phyloP scores from a whole-genome alignment of 2,888 invertebrate genomes.

The Eucera pruinosa region DNA sequence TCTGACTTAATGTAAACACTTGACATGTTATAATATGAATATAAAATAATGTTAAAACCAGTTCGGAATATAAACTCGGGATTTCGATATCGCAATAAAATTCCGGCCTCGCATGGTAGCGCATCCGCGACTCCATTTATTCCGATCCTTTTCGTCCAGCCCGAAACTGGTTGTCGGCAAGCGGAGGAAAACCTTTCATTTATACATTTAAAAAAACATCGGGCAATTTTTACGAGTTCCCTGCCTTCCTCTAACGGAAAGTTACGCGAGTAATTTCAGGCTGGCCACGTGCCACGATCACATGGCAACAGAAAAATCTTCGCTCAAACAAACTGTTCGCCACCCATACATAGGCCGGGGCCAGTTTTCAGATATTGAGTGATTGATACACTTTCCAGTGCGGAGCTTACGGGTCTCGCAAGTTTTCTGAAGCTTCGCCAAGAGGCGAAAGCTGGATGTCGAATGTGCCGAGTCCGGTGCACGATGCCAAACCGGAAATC shows the following conservation, averaged over 20 bases:
- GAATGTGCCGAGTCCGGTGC: constrained; percentile 67
- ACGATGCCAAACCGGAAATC: constrained; percentile 79
- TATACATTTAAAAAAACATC: constrained; percentile 21
- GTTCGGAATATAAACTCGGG: too few species aligned
- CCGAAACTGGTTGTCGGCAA: neutral
- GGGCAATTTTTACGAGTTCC: constrained; percentile 29
- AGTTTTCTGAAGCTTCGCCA: constrained; percentile 80
- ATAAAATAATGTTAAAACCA: too few species aligned
- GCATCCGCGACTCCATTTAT: too few species aligned
- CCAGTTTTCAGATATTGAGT: constrained; percentile 71
- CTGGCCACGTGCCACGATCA: constrained; percentile 78
- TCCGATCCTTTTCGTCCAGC: neutral
- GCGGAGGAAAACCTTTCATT: constrained; percentile 16
- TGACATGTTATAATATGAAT: too few species aligned
- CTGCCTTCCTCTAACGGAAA: neutral
- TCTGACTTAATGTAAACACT: too few species aligned
- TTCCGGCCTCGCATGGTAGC: too few species aligned
- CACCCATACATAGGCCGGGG: constrained; percentile 34
- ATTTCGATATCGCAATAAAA: too few species aligned
- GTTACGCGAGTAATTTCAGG: constrained; percentile 33
- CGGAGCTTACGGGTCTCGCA: constrained; percentile 72
- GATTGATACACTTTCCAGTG: constrained; percentile 80
- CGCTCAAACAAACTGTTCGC: constrained; percentile 73
- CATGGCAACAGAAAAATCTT: constrained; percentile 68
- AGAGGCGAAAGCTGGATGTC: constrained; percentile 64